A percentile compares a stretch with the other conserved stretches of the same genome.
Conservation (phyloP, 2,797 vertebrate genomes). For the Sebastes diploproa region DNA sequence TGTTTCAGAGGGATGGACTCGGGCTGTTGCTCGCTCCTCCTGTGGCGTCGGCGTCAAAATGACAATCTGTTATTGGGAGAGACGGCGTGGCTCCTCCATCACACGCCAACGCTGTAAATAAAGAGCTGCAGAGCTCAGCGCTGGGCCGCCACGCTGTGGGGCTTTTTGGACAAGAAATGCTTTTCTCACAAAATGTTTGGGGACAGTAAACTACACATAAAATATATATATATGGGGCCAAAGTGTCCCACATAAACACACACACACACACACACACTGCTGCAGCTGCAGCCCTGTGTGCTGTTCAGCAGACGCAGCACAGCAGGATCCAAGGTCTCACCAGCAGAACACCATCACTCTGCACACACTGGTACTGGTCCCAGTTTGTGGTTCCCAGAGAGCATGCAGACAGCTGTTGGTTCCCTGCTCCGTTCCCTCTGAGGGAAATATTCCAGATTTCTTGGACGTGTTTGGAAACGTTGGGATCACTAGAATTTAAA, state of each 20-base stretch:
- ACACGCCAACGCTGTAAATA: constrained; percentile 72
- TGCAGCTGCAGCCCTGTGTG: constrained; percentile 19
- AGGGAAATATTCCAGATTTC: neutral
- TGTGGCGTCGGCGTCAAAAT: constrained; percentile 77
- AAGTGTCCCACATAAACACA: neutral
- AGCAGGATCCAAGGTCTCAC: constrained; percentile 35
- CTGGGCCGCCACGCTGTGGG: neutral
- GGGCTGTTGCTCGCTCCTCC: constrained; percentile 68
- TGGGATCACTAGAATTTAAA: neutral
- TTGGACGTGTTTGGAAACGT: neutral
- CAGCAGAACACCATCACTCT: constrained; percentile 17
- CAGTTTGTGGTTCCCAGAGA: neutral
- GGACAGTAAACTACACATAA: constrained; percentile 38
- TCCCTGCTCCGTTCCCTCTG: too few relatives aligned
- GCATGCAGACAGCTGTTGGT: too few relatives aligned
- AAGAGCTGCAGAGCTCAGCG: constrained; percentile 6
- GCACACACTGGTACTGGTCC: neutral
- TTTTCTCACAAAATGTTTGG: constrained; percentile 8
- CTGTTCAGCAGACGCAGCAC: neutral
- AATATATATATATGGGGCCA: neutral
- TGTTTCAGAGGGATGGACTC: constrained; percentile 64
- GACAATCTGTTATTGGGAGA: constrained; percentile 78
- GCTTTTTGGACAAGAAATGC: constrained; percentile 31
- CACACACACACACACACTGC: neutral
- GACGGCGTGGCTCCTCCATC: constrained; percentile 63